Conservation (phyloP, 2,797 vertebrate genomes). For the Hippocampus kuda region DNA sequence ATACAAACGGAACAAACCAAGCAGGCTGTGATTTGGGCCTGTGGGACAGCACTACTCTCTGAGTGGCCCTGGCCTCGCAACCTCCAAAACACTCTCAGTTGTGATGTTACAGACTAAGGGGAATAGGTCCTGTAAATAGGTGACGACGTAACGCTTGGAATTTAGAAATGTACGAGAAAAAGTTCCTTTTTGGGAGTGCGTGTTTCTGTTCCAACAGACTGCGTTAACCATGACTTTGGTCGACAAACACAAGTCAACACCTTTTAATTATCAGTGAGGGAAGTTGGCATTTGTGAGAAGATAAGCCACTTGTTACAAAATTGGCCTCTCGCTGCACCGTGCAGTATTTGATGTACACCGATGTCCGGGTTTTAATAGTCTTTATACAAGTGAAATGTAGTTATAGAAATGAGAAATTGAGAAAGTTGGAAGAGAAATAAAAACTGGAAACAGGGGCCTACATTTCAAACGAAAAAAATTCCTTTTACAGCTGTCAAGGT, state of each 20-base stretch:
- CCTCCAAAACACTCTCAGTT: slow-evolving; percentile 54
- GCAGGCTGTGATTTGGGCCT: slow-evolving; percentile 51
- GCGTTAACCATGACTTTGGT: slow-evolving; percentile 41
- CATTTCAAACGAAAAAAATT: slow-evolving; percentile 26
- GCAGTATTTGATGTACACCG: slow-evolving; percentile 50
- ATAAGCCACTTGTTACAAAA: slow-evolving; percentile 36
- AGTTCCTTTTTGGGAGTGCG: too few species aligned
- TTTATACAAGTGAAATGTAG: slow-evolving; percentile 27
- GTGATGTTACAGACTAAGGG: slow-evolving; percentile 47
- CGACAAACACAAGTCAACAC: slow-evolving; percentile 25
- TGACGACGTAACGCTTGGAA: not conserved
- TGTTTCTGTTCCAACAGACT: slow-evolving; percentile 11
- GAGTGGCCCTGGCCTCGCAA: slow-evolving; percentile 42
- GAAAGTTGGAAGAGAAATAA: slow-evolving; percentile 22
- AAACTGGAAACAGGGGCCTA: slow-evolving; percentile 18
- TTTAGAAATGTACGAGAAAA: not conserved
- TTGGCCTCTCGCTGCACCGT: slow-evolving; percentile 29
- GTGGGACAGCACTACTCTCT: slow-evolving; percentile 48
- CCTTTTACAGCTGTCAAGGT: slow-evolving; percentile 12
- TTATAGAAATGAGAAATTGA: slow-evolving; percentile 10
- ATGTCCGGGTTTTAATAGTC: too few species aligned
- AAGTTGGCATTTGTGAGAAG: slow-evolving; percentile 13
- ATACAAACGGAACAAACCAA: slow-evolving; percentile 62
- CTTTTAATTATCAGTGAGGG: slow-evolving; percentile 11
- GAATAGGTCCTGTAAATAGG: slow-evolving; percentile 2